Evolutionary conservation across 23 tunicate genomes (phyloP), one percentile per base, ranked within the genome.

Genomic region (Trididemnum nubilum): DNA sequence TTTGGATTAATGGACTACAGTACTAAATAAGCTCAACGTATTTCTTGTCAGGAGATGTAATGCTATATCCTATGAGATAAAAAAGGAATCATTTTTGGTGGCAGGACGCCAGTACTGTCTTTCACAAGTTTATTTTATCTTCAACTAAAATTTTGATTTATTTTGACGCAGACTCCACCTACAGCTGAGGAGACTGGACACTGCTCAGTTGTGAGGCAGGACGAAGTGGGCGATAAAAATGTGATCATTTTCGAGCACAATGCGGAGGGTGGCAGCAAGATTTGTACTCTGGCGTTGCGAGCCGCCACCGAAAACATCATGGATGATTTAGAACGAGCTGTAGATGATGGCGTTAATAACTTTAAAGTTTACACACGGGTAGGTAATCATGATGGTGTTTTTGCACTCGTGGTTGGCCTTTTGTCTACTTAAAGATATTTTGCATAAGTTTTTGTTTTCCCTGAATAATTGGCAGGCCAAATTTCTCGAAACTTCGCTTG

Each of bases 271-370:
- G 90, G 90, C 9, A 83, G 82, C 51, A 84, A 80, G 36, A 80
- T 94, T 0, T 81, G 92, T 82, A 90, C 99, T 38, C 69, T 95
- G 32, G 99, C 85, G 4, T 89, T 95, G 4, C 91, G 99, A 23
- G 96, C 96, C 3, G 85, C 92, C 36, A 95, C 99, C 18, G 84
- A 82, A 15, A 95, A 95, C 65, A 86, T 95, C 25, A 50, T 95
- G 81, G 99, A 95, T 75, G 99, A 95, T 79, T 60, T 95, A 57
- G 99, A 95, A 72, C 70, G 99, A 71, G 99, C 99, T 50, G 99
- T 95, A 22, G 99, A 95, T 86, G 99, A 95, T 80, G 99, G 92
- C 7, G 99, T 95, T n/a, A 95, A 95, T 65, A 95, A 95, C 65
- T 95, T 86, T 80, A 95, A 95, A 86, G 98, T 94, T 54, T 71